Evolutionary conservation across 2,797 vertebrate genomes (phyloP).

Genomic region (Thalassophryne amazonica): DNA sequence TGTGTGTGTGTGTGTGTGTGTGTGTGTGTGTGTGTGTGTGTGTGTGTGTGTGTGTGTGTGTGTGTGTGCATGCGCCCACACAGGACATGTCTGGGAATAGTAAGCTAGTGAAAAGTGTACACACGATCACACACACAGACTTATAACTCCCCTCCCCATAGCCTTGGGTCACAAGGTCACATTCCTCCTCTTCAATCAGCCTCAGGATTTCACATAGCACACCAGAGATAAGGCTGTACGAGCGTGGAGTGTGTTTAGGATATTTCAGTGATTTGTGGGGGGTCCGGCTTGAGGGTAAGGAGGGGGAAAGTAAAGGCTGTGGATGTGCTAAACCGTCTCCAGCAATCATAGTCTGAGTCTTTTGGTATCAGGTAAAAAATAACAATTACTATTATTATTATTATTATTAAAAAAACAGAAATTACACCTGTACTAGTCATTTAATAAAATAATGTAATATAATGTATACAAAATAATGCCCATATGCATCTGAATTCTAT

Average conservation of each 20-base stretch:
- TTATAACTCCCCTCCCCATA: conserved; percentile 57
- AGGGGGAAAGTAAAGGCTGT: conserved; percentile 12
- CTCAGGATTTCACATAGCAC: conserved; percentile 76
- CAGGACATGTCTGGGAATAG: conserved; percentile 49
- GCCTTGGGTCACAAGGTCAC: conserved; percentile 68
- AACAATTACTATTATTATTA: too few species aligned
- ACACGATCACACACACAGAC: conserved; percentile 50
- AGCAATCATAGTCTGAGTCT: too few species aligned
- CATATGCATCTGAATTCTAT: too few species aligned
- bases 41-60: neutral
- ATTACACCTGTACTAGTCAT: too few species aligned
- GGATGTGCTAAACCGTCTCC: too few species aligned
- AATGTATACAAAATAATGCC: too few species aligned
- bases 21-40: neutral
- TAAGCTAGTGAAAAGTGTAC: conserved; percentile 48
- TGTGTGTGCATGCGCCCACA: neutral
- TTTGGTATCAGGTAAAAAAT: too few species aligned
- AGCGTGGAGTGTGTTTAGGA: conserved; percentile 36
- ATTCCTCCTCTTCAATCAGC: conserved; percentile 74
- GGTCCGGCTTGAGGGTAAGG: conserved; percentile 45
- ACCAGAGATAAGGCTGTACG: conserved; percentile 41
- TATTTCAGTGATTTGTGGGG: conserved; percentile 63
- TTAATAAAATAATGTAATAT: too few species aligned
- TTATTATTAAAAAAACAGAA: too few species aligned
- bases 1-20: neutral